A percentile compares a stretch with the other conserved stretches of the same genome.
phyloP scores from a whole-genome alignment of 2,113 vertebrate species.

The Oplegnathus fasciatus region DNA sequence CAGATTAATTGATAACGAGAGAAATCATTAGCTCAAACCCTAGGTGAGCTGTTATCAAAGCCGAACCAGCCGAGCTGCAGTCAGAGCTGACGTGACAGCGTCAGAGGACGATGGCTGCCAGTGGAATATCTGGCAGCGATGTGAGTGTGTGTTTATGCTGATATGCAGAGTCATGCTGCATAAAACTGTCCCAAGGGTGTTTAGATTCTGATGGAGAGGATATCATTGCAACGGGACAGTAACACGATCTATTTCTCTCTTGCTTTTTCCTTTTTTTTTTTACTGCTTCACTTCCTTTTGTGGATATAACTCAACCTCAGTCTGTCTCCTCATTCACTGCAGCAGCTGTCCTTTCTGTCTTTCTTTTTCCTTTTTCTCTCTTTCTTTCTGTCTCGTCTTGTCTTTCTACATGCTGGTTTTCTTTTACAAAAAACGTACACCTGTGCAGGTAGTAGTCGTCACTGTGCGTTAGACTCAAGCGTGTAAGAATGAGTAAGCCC shows the following conservation, averaged over 20 bases:
- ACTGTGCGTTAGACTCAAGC: constrained; percentile 16
- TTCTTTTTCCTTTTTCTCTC: background rate
- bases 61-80: constrained; percentile 1
- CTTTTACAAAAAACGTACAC: constrained; percentile 15
- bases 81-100: constrained; percentile 18
- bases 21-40: background rate
- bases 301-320: constrained; percentile 8
- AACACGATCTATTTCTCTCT: constrained; percentile 16
- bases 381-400: background rate
- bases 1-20: background rate
- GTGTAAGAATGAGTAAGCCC: constrained; percentile 59
- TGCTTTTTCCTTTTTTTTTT: background rate
- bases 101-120: constrained; percentile 35
- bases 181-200: constrained; percentile 61
- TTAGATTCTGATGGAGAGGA: constrained; percentile 53
- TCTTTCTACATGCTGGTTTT: background rate
- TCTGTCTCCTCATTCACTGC: constrained; percentile 10
- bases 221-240: constrained; percentile 24
- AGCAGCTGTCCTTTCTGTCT: constrained; percentile 7
- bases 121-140: constrained; percentile 41
- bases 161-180: constrained; percentile 75
- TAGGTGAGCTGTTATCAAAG: background rate
- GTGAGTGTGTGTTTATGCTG: constrained; percentile 66
- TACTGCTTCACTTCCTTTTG: constrained; percentile 14
- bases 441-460: constrained; percentile 48